These are phyloP conservation scores for Pionites leucogaster DNA, from an alignment of 2,113 vertebrate genomes.

Conservation along the genomic window DNA sequence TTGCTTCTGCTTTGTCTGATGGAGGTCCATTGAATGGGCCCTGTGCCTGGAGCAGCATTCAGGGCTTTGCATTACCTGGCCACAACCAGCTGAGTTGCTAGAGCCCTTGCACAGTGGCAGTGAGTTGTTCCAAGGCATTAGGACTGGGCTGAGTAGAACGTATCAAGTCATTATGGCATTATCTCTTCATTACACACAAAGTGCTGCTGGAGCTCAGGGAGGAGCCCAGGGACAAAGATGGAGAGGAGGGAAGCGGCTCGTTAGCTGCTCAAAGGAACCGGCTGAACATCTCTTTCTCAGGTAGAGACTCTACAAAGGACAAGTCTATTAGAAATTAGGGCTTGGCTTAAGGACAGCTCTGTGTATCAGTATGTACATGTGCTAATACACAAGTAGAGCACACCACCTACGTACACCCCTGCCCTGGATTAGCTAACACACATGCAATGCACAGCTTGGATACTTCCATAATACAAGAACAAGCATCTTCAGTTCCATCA, in stretches of 20 bases:
- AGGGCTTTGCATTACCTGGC: neutral
- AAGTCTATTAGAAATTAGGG: neutral
- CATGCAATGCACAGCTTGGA: neutral
- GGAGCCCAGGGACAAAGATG: neutral
- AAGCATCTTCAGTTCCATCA: neutral
- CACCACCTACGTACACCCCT: neutral
- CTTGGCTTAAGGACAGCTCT: neutral
- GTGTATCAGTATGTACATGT: neutral
- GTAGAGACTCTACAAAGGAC: neutral
- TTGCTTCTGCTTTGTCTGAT: neutral
- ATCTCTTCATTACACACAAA: slow-evolving; percentile 14
- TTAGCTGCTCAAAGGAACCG: slow-evolving; percentile 27
- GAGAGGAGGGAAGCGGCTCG: slow-evolving; percentile 5
- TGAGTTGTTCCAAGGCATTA: neutral
- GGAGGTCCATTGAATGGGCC: neutral
- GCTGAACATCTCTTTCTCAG: neutral
- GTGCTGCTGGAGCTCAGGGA: neutral
- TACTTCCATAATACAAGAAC: neutral
- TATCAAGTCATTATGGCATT: neutral
- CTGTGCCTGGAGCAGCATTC: neutral
- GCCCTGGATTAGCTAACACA: neutral
- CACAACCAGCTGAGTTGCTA: neutral
- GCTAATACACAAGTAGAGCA: neutral
- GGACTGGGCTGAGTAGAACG: neutral
- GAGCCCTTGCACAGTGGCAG: neutral